Percentiles rank a stretch among this genome's conserved stretches.
These are phyloP conservation scores for Zaprionus africanus DNA, from an alignment of 1,140 invertebrate species.

Conservation along the genomic window DNA sequence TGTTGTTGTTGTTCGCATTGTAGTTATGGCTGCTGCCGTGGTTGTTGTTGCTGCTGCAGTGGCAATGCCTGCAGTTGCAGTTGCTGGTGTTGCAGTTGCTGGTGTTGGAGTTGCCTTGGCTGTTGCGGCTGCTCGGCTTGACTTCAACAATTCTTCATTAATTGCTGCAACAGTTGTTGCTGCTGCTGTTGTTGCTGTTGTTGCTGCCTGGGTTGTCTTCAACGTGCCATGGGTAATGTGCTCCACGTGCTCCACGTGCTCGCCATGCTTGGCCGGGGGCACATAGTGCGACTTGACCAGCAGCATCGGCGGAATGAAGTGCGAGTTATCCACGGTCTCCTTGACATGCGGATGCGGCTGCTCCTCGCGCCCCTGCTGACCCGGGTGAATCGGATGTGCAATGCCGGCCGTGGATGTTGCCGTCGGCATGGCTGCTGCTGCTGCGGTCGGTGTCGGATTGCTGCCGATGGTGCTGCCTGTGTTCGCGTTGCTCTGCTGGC, in stretches of 20 bases:
- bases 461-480: not conserved
- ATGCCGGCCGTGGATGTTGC: slow-evolving; percentile 45
- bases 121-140: slow-evolving; percentile 14
- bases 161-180: slow-evolving; percentile 22
- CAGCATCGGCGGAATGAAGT: slow-evolving; percentile 84
- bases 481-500: not conserved
- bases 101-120: slow-evolving; percentile 21
- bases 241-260: slow-evolving; percentile 45
- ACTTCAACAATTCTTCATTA: not conserved
- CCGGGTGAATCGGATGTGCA: slow-evolving; percentile 68
- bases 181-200: slow-evolving; percentile 29
- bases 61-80: slow-evolving; percentile 25
- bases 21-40: slow-evolving; percentile 2
- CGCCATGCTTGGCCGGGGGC: slow-evolving; percentile 65
- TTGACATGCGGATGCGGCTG: slow-evolving; percentile 54
- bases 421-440: slow-evolving; percentile 21
- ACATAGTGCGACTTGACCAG: slow-evolving; percentile 83
- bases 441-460: slow-evolving; percentile 6
- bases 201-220: slow-evolving; percentile 20
- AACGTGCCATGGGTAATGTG: slow-evolving; percentile 19
- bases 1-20: slow-evolving; percentile 19
- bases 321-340: slow-evolving; percentile 76
- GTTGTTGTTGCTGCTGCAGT: slow-evolving; percentile 26
- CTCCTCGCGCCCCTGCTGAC: slow-evolving; percentile 42
- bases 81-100: slow-evolving; percentile 24